These are phyloP conservation scores for Vidua macroura DNA, from an alignment of 2,113 vertebrate species.

Conservation along the genomic window DNA sequence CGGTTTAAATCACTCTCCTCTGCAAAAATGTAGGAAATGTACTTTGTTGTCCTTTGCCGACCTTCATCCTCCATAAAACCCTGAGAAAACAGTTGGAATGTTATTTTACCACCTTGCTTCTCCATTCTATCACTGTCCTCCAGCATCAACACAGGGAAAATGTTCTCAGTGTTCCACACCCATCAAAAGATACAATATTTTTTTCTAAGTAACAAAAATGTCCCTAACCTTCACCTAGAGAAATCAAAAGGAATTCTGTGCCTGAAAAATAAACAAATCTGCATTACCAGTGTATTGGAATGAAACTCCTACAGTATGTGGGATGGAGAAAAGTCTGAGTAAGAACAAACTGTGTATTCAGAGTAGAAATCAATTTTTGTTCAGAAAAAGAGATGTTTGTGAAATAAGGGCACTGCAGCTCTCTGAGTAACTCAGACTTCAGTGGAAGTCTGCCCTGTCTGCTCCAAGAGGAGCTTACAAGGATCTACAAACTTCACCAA, in stretches of 20 bases:
- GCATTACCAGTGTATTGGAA: not conserved
- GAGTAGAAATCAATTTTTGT: not conserved
- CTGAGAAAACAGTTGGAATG: slow-evolving; percentile 54
- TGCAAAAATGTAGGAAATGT: slow-evolving; percentile 84
- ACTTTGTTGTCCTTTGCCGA: slow-evolving; percentile 94
- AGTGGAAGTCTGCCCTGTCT: not conserved
- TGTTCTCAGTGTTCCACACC: not conserved
- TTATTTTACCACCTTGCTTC: not conserved
- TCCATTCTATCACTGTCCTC: not conserved
- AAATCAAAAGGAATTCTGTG: not conserved
- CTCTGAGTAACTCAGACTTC: not conserved
- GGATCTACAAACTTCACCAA: not conserved
- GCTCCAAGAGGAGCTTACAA: not conserved
- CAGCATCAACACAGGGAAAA: not conserved
- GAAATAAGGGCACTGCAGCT: not conserved
- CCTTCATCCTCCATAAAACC: slow-evolving; percentile 97
- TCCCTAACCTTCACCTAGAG: not conserved
- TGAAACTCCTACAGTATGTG: not conserved
- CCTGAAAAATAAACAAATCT: not conserved
- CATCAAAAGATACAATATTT: not conserved
- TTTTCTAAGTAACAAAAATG: not conserved
- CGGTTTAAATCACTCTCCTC: slow-evolving; percentile 85
- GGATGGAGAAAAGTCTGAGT: not conserved
- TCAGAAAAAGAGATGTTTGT: not conserved
- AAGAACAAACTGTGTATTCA: not conserved